phyloP scores from a whole-genome alignment of 37 sponge, comb jelly and placozoan genomes.

The Crambe crambe region DNA sequence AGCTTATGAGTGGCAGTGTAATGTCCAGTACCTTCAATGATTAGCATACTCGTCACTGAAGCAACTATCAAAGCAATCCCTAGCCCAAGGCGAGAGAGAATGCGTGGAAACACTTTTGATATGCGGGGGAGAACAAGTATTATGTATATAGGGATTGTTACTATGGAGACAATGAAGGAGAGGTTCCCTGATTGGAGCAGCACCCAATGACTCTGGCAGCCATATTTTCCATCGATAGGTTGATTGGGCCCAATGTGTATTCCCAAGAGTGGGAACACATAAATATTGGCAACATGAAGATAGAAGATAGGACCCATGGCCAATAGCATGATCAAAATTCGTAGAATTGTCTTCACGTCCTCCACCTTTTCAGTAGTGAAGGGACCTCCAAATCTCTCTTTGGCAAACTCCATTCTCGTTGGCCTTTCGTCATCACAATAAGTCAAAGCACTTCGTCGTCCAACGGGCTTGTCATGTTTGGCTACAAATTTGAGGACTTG shows the following conservation, averaged over 20 bases:
- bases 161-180: neutral
- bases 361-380: slow-evolving; percentile 25
- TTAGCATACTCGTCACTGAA: neutral
- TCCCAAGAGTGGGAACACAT: neutral
- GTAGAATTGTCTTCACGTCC: slow-evolving; percentile 30
- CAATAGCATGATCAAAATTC: slow-evolving; percentile 3
- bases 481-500: slow-evolving; percentile 19
- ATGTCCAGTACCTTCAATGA: neutral
- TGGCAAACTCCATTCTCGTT: slow-evolving; percentile 19
- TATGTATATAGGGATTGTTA: neutral
- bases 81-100: neutral
- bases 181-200: neutral
- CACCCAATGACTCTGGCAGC: neutral
- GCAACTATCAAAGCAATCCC: neutral
- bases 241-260: neutral
- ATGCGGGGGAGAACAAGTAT: neutral
- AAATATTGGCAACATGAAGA: neutral
- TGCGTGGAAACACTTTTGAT: neutral
- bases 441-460: slow-evolving; percentile 23
- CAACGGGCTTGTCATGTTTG: slow-evolving; percentile 17
- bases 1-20: neutral
- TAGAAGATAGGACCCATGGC: neutral
- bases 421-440: slow-evolving; percentile 18
- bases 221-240: neutral
- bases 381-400: slow-evolving; percentile 29